Evolutionary conservation across 2,888 invertebrate genomes (phyloP).

Genomic region (Tethea ocularis): DNA sequence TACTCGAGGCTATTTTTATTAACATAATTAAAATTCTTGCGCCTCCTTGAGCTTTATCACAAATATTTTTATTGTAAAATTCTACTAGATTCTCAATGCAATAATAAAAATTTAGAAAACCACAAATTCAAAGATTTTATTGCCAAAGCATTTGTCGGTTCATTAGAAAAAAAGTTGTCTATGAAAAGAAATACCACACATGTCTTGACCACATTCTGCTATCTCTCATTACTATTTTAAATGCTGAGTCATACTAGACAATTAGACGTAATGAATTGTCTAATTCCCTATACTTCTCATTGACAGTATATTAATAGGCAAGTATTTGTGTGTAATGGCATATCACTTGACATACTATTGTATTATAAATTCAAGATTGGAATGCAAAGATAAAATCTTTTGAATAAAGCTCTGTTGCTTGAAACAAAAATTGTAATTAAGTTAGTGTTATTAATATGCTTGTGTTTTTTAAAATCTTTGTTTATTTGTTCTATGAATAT

Average conservation of each 20-base stretch:
- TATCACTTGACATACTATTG: conserved; percentile 4
- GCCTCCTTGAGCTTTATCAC: neutral
- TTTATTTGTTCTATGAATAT: too few species aligned
- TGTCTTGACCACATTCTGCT: conserved; percentile 20
- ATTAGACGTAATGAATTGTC: conserved; percentile 80
- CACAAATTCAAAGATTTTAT: conserved; percentile 8
- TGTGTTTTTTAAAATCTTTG: conserved; percentile 8
- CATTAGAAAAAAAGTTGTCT: conserved; percentile 30
- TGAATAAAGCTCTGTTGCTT: conserved; percentile 10
- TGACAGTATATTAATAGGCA: conserved; percentile 65
- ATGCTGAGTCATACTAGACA: conserved; percentile 72
- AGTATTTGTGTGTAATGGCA: conserved; percentile 13
- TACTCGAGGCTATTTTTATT: too few species aligned
- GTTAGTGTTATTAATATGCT: conserved; percentile 3
- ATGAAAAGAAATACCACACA: conserved; percentile 44
- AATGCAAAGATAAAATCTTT: conserved; percentile 10
- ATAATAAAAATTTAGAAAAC: conserved; percentile 5
- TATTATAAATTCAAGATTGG: conserved; percentile 14
- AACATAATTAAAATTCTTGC: neutral
- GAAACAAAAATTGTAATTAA: conserved; percentile 6
- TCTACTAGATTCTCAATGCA: too few species aligned
- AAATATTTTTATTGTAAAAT: neutral
- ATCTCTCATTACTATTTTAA: conserved; percentile 13
- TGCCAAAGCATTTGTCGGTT: conserved; percentile 13
- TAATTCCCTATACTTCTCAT: conserved; percentile 54